Evolutionary conservation across 1,140 invertebrate genomes (phyloP), one percentile per base, ranked within the genome.

Genomic region (Lycorma delicatula): DNA sequence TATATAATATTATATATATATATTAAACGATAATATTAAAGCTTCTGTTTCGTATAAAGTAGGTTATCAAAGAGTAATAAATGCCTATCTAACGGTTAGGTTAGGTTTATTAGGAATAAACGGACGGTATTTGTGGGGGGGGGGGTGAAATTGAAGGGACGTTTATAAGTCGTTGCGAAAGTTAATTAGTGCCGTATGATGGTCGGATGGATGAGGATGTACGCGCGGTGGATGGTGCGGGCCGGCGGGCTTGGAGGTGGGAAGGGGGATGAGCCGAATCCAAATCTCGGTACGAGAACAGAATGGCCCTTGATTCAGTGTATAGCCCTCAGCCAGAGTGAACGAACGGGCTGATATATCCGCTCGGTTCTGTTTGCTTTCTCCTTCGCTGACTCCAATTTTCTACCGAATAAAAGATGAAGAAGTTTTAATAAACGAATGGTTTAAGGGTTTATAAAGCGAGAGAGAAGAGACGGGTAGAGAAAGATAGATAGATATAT

Each of bases 391-490:
- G 60, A 63, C 65, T 67, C 64, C 68, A 68, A 68, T 70, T 70
- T 70, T 70, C 67, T 67, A 68, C 64, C 66, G 67, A 68, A 70
- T 70, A 70, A 70, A 70, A 69, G 68, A 69, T 69, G 67, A 70
- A 70, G 67, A 70, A 69, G 68, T 69, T 70, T 65, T 65, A 68
- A 70, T 68, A 70, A 70, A 70, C 66, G 64, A 66, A 64, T 63
- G 65, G 65, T 66, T 66, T 66, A 66, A 66, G 65, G 63, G 63
- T 65, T 65, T 61, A 54, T n/a, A n/a, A 29, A 56, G 61, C 34
- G 41, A 56, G 55, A 56, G 56, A 51, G 51, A 22, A 20, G 56
- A 41, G 20, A 49, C 53, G 60, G 60, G 59, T 54, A 47, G 62
- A 51, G 56, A 60, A 56, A 60, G 38, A 23, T 41, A 47, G 59